Conservation (phyloP, 1,140 invertebrate genomes). For the Hypsibius dujardini region DNA sequence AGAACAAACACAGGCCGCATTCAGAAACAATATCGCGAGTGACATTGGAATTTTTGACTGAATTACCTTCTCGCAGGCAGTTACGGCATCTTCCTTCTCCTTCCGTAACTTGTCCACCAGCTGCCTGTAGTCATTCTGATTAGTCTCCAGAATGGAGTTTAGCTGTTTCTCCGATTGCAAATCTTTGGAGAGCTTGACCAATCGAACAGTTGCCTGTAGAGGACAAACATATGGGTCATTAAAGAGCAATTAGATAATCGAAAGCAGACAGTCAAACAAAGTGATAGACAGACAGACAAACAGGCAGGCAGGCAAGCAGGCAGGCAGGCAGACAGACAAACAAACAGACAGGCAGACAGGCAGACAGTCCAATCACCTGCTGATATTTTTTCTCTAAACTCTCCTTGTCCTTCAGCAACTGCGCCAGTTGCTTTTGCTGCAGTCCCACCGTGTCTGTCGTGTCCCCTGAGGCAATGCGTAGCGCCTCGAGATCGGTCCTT, state of each 20-base stretch:
- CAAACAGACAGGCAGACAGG: no score
- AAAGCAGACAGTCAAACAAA: no score
- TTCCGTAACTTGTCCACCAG: conserved; percentile 47
- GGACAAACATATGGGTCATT: no score
- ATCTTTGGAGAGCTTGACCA: conserved; percentile 22
- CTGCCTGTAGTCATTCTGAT: conserved; percentile 57
- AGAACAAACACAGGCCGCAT: background rate
- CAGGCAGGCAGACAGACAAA: no score
- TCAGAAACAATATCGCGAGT: no score
- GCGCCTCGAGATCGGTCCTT: background rate
- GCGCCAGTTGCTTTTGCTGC: conserved; percentile 32
- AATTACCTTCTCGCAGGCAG: conserved; percentile 40
- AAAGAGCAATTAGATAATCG: no score
- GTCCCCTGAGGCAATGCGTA: background rate
- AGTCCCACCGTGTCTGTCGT: conserved; percentile 24
- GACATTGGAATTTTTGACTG: background rate
- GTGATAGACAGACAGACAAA: no score
- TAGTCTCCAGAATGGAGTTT: conserved; percentile 51
- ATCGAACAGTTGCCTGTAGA: conserved; percentile 20
- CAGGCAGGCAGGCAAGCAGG: no score
- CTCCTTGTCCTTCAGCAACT: conserved; percentile 30
- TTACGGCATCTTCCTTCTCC: conserved; percentile 40
- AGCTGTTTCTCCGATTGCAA: conserved; percentile 58
- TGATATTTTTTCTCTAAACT: conserved; percentile 32
- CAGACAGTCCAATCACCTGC: conserved; percentile 27